These are phyloP conservation scores for Heliconius hortense DNA, from an alignment of 2,888 invertebrate species.

Conservation along the genomic window DNA sequence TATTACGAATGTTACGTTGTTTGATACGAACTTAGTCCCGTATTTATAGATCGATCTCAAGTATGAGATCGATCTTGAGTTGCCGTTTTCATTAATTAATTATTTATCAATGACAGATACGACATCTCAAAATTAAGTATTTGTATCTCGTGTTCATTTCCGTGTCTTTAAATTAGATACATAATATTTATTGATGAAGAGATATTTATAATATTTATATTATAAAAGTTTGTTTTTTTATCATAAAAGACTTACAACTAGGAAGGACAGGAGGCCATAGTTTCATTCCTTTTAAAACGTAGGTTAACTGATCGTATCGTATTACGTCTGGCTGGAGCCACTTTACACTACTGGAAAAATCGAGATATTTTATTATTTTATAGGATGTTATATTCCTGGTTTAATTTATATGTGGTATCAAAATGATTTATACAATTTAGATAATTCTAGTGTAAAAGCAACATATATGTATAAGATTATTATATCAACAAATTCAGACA, in stretches of 20 bases:
- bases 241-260: conserved; percentile 2
- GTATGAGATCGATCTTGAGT: no score
- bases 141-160: not conserved
- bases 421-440: not conserved
- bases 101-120: no score
- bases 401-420: not conserved
- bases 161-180: not conserved
- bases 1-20: not conserved
- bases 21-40: not conserved
- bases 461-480: no score
- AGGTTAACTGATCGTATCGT: conserved; percentile 47
- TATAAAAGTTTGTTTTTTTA: not conserved
- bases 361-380: conserved; percentile 31
- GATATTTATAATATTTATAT: no score
- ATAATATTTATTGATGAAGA: not conserved
- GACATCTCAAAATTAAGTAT: not conserved
- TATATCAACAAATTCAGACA: no score
- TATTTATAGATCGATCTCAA: no score
- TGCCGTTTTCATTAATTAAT: no score
- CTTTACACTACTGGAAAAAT: conserved; percentile 45
- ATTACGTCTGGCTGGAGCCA: conserved; percentile 44
- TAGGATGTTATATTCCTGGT: not conserved
- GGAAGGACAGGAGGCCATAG: conserved; percentile 25
- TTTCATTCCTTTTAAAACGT: conserved; percentile 39
- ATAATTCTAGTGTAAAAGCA: no score